Evolutionary conservation across 2,888 invertebrate species (phyloP), one percentile per base, ranked within the genome.

Genomic region (Euzophera pinguis): DNA sequence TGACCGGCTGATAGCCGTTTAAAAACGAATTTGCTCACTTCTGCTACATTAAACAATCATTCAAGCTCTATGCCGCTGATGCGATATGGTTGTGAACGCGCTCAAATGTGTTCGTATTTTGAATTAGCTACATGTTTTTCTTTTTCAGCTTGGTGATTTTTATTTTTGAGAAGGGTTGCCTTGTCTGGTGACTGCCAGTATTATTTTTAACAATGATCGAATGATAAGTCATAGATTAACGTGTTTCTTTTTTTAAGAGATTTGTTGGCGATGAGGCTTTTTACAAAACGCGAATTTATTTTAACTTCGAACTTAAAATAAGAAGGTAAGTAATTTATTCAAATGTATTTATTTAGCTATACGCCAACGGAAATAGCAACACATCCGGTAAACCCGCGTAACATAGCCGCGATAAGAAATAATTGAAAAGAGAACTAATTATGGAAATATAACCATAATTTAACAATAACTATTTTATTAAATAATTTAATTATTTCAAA

Each of bases 11-110:
- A 90, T 90, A 85, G 88, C 85, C 90, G 87, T 90, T 91, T 90
- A 91, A 90, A 91, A 91, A 90, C 90, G 89, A 91, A 91, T 91
- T 91, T 91, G 91, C 90, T 90, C 90, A 90, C 84, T 90, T 90
- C 89, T 86, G 81, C 71, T 86, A 91, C 91, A 90, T 90, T 91
- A 79, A 84, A 81, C 87, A 85, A 85, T 84, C 75, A 79, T 75
- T 84, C 75, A 71, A 57, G 59, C 59, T 63, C 53, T 58, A 56
- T 57, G 53, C 57, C 50, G 32, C 54, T 55, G 39, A 60, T 59
- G 57, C 71, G 69, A 69, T 72, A 66, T 60, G 65, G 65, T 63
- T 62, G 35, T 60, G 54, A 52, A 57, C 61, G 58, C 56, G 62
- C 56, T 54, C 57, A 39, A 67, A 64, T 60, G 61, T 53, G 62